Evolutionary conservation across 2,797 vertebrate species (phyloP).

Genomic region (Cirrhinus molitorella): DNA sequence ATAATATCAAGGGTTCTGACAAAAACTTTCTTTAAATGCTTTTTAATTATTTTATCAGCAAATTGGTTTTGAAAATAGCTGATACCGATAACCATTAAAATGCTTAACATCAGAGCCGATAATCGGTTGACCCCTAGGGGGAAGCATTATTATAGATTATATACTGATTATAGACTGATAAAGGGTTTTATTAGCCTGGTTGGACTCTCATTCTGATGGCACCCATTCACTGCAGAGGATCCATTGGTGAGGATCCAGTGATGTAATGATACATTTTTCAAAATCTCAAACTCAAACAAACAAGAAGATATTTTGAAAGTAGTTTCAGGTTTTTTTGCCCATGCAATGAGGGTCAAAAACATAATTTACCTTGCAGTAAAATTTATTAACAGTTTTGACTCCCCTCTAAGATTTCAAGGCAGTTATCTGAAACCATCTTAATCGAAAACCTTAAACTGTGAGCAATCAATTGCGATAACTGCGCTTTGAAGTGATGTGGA

Average conservation of each 20-base stretch:
- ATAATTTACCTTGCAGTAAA: neutral
- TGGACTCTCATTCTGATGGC: neutral
- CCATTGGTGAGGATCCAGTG: neutral
- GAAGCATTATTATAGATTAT: no score
- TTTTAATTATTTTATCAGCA: no score
- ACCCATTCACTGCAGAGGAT: neutral
- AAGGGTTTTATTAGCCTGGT: neutral
- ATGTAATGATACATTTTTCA: neutral
- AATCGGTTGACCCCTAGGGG: no score
- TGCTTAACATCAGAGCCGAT: no score
- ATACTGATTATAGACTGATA: neutral
- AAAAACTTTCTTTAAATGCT: no score
- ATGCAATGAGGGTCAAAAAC: neutral
- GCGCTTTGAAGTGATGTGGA: neutral
- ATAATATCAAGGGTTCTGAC: no score
- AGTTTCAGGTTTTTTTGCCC: neutral
- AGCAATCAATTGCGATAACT: neutral
- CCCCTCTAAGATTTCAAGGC: neutral
- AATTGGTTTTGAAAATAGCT: no score
- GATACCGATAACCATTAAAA: no score
- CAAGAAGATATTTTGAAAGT: no score
- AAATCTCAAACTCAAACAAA: no score
- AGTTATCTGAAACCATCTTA: constrained; percentile 7
- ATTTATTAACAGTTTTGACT: neutral
- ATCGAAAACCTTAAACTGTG: constrained; percentile 1